phyloP scores from a whole-genome alignment of 2,113 vertebrate species.

The Aleadryas rufinucha region DNA sequence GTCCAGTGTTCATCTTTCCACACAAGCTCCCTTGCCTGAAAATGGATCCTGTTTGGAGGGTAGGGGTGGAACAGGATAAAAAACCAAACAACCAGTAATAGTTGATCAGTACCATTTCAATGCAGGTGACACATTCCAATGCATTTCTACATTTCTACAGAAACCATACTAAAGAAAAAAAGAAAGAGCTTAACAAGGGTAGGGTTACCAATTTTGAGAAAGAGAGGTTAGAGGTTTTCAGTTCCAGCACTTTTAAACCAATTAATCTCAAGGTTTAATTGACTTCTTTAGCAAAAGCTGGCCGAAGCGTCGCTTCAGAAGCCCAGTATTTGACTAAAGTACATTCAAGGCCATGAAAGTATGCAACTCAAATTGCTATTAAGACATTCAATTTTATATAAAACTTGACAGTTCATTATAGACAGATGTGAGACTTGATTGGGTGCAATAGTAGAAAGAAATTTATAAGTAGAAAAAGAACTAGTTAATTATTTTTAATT shows the following conservation, averaged over 20 bases:
- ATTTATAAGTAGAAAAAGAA: not conserved
- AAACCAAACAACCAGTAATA: not conserved
- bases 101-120: not conserved
- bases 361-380: not conserved
- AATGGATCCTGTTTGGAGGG: not conserved
- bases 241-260: not conserved
- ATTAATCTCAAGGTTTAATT: not conserved
- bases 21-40: not conserved
- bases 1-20: not conserved
- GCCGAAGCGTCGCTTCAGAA: not conserved
- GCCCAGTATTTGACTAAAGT: not conserved
- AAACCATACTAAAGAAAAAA: not conserved
- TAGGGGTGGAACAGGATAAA: not conserved
- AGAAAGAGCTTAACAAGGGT: not conserved
- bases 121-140: not conserved
- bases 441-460: not conserved
- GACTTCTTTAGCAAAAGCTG: not conserved
- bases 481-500: not conserved
- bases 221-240: not conserved
- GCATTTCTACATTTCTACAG: not conserved
- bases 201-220: not conserved
- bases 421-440: not conserved
- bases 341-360: not conserved
- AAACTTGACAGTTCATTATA: not conserved
- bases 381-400: not conserved